Base-by-base conservation (phyloP, 2,797 vertebrate genomes). In the Manis pentadactyla region DNA sequence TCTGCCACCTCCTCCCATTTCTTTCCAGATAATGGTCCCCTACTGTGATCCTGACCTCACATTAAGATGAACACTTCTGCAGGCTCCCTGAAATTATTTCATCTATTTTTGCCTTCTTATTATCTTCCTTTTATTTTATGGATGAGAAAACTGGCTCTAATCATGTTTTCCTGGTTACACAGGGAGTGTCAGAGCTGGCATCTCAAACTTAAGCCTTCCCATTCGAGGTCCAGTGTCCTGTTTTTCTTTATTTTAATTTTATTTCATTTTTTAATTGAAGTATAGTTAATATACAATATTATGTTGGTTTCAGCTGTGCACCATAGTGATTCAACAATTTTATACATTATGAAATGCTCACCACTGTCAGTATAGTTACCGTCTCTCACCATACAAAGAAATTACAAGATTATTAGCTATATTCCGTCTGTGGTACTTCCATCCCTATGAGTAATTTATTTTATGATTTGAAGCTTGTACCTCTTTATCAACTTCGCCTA, bases 131-230 rank as follows among this genome's bases (percentile, higher is more conserved):
- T 46, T 46, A 12, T 37, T 69, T 42, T 51, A n/a, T 51, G n/a
- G n/a, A 15, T 0, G 2, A 78, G 23, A 9, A 74, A 55, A 37
- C n/a, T 53, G 74, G 42, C 12, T 57, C 34, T 46, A n/a, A 49
- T 55, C 27, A 21, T 55, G 21, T 49, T 3, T 25, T 66, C 4
- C 3, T 51, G 18, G 29, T 83, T 15, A 34, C 39, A 4, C 25
- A 84, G 37, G 11, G 25, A 7, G 42, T 2, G 9, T 25, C 46
- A 61, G 64, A 81, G 23, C 37, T 63, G 51, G 37, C 39, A 27
- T 1, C 15, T 89, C 4, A 42, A 59, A 61, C 10, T 0, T 13
- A 31, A 9, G 27, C 21, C 21, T 55, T 75, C 31, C 0, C 0
- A 5, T 75, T 42, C 74, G 34, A 86, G 31, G 42, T 68, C 34